Conservation (phyloP, 2,888 invertebrate genomes). For the Stenurella melanura region DNA sequence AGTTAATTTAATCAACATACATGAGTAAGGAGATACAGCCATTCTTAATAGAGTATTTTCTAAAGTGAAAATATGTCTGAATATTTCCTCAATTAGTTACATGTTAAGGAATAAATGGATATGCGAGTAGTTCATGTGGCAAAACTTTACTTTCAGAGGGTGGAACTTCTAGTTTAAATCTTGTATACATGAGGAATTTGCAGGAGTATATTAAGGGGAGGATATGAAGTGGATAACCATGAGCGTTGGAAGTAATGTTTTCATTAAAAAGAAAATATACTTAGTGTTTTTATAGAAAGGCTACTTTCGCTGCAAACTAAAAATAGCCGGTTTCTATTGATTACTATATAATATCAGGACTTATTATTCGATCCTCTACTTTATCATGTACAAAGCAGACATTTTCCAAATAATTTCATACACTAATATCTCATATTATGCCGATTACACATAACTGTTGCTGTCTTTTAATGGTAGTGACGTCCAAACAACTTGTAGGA, state of each 20-base stretch:
- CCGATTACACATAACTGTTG: too few relatives aligned
- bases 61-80: slow-evolving; percentile 20
- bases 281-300: too few relatives aligned
- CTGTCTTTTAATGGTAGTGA: too few relatives aligned
- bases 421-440: too few relatives aligned
- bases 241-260: background rate
- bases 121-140: slow-evolving; percentile 19
- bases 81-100: slow-evolving; percentile 33
- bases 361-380: too few relatives aligned
- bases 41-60: slow-evolving; percentile 17
- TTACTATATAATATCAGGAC: too few relatives aligned
- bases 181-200: slow-evolving; percentile 42
- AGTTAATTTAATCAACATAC: slow-evolving; percentile 32
- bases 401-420: too few relatives aligned
- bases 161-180: slow-evolving; percentile 31
- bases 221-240: background rate
- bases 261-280: too few relatives aligned
- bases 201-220: background rate
- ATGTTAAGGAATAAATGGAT: slow-evolving; percentile 28
- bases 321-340: too few relatives aligned
- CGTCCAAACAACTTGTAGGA: too few relatives aligned
- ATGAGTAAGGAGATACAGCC: slow-evolving; percentile 17
- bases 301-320: too few relatives aligned
- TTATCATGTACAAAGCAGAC: too few relatives aligned
- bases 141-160: slow-evolving; percentile 19